Percentiles rank a stretch among this genome's conserved stretches.
These are phyloP conservation scores for Electrona antarctica DNA, from an alignment of 2,113 vertebrate species.

Conservation along the genomic window DNA sequence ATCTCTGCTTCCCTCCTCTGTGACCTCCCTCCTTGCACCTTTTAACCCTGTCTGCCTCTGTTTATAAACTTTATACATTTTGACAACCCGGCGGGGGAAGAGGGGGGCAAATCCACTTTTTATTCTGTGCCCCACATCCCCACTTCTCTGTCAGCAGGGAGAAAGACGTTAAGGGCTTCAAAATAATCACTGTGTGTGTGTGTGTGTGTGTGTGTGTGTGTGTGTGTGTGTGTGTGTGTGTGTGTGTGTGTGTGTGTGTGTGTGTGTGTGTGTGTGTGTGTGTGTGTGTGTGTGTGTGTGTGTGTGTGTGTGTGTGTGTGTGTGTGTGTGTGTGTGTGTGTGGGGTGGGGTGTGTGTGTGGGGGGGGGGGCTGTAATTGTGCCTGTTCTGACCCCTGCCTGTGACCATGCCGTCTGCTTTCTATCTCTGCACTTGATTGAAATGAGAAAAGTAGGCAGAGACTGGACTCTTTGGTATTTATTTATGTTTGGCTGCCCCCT, in stretches of 20 bases:
- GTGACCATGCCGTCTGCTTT: conserved; percentile 70
- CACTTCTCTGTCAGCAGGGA: conserved; percentile 52
- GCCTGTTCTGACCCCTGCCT: conserved; percentile 64
- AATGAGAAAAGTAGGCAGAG: conserved; percentile 61
- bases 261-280: conserved; percentile 16
- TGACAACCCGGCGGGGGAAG: conserved; percentile 48
- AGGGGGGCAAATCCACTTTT: conserved; percentile 28
- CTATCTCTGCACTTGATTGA: conserved; percentile 68
- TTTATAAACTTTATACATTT: conserved; percentile 71
- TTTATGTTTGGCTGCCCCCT: conserved; percentile 65
- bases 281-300: conserved; percentile 12
- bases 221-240: conserved; percentile 29
- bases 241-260: conserved; percentile 24
- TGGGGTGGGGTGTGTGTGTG: conserved; percentile 4
- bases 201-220: conserved; percentile 24
- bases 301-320: conserved; percentile 4
- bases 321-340: conserved; percentile 29
- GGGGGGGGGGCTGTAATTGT: conserved; percentile 68
- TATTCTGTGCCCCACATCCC: conserved; percentile 23
- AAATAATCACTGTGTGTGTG: conserved; percentile 68
- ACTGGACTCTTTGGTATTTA: conserved; percentile 68
- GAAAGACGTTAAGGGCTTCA: conserved; percentile 63
- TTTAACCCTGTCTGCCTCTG: conserved; percentile 72
- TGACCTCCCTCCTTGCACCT: conserved; percentile 68
- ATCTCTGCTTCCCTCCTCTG: conserved; percentile 38